These are phyloP conservation scores for Heliconius ismenius DNA, from an alignment of 2,888 invertebrate species.

Conservation along the genomic window DNA sequence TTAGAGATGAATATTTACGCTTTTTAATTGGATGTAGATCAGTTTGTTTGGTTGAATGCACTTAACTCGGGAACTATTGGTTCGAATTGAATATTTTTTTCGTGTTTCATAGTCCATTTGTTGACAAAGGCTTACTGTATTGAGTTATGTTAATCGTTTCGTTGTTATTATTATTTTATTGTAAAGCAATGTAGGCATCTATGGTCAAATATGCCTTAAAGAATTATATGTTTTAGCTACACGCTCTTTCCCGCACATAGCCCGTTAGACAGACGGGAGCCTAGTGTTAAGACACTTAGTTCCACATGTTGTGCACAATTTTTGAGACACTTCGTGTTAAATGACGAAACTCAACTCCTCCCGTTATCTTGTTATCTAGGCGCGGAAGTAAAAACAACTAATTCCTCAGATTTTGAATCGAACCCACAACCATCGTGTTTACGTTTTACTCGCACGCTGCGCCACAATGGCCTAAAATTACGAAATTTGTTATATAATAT, in stretches of 20 bases:
- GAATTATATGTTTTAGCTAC: neutral
- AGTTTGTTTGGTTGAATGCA: neutral
- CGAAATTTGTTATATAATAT: neutral
- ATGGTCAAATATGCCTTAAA: too few relatives aligned
- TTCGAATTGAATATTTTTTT: too few relatives aligned
- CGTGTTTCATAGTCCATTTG: too few relatives aligned
- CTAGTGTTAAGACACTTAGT: neutral
- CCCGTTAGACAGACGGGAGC: neutral
- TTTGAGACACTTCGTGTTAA: neutral
- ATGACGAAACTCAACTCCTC: neutral
- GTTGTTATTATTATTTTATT: too few relatives aligned
- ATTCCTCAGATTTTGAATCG: neutral
- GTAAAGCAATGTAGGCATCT: too few relatives aligned
- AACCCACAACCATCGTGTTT: neutral
- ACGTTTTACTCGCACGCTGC: neutral
- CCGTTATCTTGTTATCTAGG: neutral
- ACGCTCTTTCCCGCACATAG: neutral
- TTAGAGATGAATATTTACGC: slow-evolving; percentile 2
- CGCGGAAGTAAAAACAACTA: neutral
- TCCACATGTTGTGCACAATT: neutral
- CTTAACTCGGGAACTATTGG: too few relatives aligned
- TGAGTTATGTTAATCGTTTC: too few relatives aligned
- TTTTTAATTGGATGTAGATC: neutral
- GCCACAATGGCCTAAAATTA: neutral
- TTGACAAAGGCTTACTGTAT: too few relatives aligned